Conservation (phyloP, 2,888 invertebrate genomes). For the Euspilapteryx auroguttella region DNA sequence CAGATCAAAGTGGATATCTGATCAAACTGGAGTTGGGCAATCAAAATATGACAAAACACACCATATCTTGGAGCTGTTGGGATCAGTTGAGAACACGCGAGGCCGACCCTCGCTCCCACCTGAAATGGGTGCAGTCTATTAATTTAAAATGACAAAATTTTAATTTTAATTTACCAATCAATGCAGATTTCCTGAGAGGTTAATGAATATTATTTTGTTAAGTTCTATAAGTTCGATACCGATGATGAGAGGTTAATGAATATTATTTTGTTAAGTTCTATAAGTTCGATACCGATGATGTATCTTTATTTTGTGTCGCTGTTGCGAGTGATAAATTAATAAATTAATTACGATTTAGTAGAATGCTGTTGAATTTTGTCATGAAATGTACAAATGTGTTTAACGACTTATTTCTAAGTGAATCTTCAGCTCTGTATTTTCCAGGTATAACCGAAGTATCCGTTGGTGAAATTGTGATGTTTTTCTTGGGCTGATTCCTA, state of each 20-base stretch:
- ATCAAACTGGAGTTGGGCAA: constrained; percentile 4
- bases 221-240: constrained; percentile 41
- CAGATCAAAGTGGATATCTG: constrained; percentile 5
- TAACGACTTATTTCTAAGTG: constrained; percentile 48
- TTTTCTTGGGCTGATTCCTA: no score
- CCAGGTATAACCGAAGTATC: constrained; percentile 38
- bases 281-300: constrained; percentile 49
- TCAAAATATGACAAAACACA: no score
- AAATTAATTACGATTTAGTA: constrained; percentile 34
- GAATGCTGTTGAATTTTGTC: constrained; percentile 59
- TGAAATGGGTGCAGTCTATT: constrained; percentile 49
- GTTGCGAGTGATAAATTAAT: constrained; percentile 29
- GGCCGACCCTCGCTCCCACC: constrained; percentile 50
- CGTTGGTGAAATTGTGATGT: constrained; percentile 56
- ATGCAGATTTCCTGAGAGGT: constrained; percentile 44
- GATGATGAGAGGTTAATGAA: no score
- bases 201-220: no score
- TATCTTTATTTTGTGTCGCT: constrained; percentile 37
- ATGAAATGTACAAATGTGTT: constrained; percentile 61
- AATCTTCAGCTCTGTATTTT: constrained; percentile 46
- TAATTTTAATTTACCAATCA: constrained; percentile 39
- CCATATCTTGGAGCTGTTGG: no score
- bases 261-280: no score
- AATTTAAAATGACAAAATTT: constrained; percentile 55
- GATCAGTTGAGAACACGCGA: constrained; percentile 49